These are phyloP conservation scores for Leptura quadrifasciata DNA, from an alignment of 2,888 invertebrate species.

Conservation along the genomic window DNA sequence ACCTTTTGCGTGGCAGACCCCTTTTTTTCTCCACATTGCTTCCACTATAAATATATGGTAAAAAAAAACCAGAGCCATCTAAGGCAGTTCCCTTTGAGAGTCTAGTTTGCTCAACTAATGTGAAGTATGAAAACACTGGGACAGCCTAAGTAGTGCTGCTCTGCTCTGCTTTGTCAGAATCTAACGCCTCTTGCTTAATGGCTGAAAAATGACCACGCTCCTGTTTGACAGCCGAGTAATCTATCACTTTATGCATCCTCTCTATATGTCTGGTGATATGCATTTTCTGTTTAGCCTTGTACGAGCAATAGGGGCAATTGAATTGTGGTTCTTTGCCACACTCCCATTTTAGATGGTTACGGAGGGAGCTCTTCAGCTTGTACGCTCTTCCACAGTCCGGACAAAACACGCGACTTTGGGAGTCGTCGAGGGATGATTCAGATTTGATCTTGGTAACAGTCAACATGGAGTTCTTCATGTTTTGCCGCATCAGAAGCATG, in stretches of 20 bases:
- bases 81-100: too few species aligned
- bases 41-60: too few species aligned
- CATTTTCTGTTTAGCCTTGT: constrained; percentile 87
- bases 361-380: constrained; percentile 87
- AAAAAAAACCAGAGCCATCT: too few species aligned
- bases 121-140: not conserved
- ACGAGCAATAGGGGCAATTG: constrained; percentile 85
- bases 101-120: too few species aligned
- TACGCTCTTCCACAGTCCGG: constrained; percentile 87
- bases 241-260: constrained; percentile 77
- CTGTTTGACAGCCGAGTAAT: constrained; percentile 43
- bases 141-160: not conserved
- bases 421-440: constrained; percentile 15
- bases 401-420: constrained; percentile 77
- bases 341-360: constrained; percentile 87
- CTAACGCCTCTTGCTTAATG: constrained; percentile 14
- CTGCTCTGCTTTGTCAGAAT: not conserved
- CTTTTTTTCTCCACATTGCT: too few species aligned
- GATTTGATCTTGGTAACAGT: constrained; percentile 33
- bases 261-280: constrained; percentile 86
- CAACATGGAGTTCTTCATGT: constrained; percentile 40
- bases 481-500: constrained; percentile 74
- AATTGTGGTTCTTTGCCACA: constrained; percentile 88
- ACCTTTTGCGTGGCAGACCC: too few species aligned
- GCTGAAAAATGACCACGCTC: constrained; percentile 1